Conservation (phyloP, 2,113 vertebrate genomes). For the Marmota flaviventris region DNA sequence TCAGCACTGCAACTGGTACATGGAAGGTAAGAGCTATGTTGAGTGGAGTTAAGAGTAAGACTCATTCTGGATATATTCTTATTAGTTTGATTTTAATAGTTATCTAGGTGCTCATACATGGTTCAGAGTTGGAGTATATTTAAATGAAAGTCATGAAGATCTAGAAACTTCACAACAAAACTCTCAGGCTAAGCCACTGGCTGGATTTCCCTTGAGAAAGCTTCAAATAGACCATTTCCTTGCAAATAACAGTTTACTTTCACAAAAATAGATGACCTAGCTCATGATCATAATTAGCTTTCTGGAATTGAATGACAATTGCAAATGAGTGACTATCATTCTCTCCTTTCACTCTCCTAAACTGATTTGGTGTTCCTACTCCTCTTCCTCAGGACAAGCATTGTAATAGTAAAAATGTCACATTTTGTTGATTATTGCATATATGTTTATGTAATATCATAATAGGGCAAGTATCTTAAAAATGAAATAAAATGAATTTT, state of each 20-base stretch:
- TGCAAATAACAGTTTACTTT: conserved; percentile 75
- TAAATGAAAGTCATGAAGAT: conserved; percentile 41
- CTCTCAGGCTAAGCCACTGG: conserved; percentile 17
- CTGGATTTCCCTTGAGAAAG: conserved; percentile 52
- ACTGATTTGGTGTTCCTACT: not conserved
- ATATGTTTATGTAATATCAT: conserved; percentile 23
- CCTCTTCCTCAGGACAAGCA: not conserved
- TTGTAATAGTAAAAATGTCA: conserved; percentile 46
- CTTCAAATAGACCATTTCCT: conserved; percentile 66
- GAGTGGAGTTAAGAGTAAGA: not conserved
- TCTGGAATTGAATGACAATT: conserved; percentile 55
- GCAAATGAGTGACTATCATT: not conserved
- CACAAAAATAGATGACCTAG: conserved; percentile 74
- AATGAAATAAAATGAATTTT: conserved; percentile 50
- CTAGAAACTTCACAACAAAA: conserved; percentile 49
- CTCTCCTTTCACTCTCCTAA: conserved; percentile 40
- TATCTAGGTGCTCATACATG: not conserved
- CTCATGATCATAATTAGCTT: conserved; percentile 71
- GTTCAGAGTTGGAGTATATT: conserved; percentile 28
- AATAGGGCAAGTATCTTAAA: conserved; percentile 36
- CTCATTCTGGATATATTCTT: not conserved
- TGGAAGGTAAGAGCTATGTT: not conserved
- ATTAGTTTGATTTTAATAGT: conserved; percentile 36
- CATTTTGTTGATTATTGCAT: conserved; percentile 10
- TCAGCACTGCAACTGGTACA: not conserved